Base-by-base conservation (phyloP, 2,113 vertebrate species). In the Melanerpes aurifrons region DNA sequence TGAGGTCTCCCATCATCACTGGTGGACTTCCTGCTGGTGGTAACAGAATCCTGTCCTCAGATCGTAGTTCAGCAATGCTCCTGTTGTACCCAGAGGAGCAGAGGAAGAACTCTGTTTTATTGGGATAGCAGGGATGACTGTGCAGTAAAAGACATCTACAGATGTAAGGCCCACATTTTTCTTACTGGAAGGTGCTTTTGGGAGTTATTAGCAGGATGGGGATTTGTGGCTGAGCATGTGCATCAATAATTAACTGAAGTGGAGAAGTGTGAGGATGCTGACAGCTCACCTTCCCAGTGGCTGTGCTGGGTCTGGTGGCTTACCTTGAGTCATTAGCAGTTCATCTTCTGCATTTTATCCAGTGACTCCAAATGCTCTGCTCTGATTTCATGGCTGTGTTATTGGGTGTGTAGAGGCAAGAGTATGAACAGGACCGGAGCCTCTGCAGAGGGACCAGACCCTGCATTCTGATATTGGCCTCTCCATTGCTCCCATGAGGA, bases 401-500 rank as follows among this genome's bases (percentile, higher is more conserved):
- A 20, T 14, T 58, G 7, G 0, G 43, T 80, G 50, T 47, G 28
- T 56, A 56, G 31, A 75, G 45, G 35, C 47, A 50, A 53, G 63
- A 54, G 45, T 25, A 21, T 5, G 50, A 57, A 7, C 58, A 81
- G 66, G 43, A 70, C 8, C 43, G 57, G 26, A 67, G 19, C 15
- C 31, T 53, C 7, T 1, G 28, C 71, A 91, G 61, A 71, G 54
- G 37, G 22, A 64, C 43, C 37, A 40, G 63, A 24, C 14, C 29
- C 37, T 71, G 2, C 0, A 1, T 21, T 64, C 57, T 26, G 57
- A 45, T 50, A 35, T 26, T 0, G 1, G 26, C 22, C 10, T 50
- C 32, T 69, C 57, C 1, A 0, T 64, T 25, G 21, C 26, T 77
- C 7, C 64, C 0, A 0, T 43, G 57, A 45, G 75, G 17, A 54